Evolutionary conservation across 2,888 invertebrate genomes (phyloP).

Genomic region (Sphecodes monilicornis): DNA sequence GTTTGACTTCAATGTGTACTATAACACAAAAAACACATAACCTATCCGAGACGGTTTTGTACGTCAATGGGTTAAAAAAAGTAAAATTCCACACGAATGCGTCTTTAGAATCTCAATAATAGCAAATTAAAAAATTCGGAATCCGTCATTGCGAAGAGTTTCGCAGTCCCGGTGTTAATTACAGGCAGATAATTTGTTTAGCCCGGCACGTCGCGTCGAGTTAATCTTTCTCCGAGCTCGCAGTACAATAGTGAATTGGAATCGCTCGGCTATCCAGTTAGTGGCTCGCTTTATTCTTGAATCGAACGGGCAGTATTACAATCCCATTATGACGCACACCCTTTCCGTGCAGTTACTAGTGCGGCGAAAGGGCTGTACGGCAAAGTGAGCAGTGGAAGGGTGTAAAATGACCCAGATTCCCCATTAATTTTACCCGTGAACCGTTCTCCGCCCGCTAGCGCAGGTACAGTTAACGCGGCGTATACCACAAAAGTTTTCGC

Average conservation of each 20-base stretch:
- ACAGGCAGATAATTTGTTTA: background rate
- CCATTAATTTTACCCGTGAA: slow-evolving; percentile 34
- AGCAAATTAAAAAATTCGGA: no score
- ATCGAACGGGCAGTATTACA: background rate
- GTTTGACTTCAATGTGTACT: no score
- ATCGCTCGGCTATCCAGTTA: background rate
- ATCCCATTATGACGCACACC: slow-evolving; percentile 2
- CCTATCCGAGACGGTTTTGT: no score
- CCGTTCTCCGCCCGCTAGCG: background rate
- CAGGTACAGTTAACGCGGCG: slow-evolving; percentile 10
- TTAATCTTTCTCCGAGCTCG: background rate
- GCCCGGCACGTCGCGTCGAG: no score
- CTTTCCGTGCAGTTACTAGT: background rate
- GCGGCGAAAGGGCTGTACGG: background rate
- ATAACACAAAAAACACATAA: no score
- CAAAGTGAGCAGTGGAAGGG: background rate
- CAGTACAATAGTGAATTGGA: background rate
- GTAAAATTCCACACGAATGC: no score
- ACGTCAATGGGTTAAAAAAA: no score
- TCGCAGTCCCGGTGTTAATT: background rate
- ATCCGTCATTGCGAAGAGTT: background rate
- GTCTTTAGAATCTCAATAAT: no score
- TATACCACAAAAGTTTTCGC: slow-evolving; percentile 33
- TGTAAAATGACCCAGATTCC: slow-evolving; percentile 14
- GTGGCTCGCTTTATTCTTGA: background rate